A percentile compares a stretch with the other conserved stretches of the same genome.
phyloP scores from a whole-genome alignment of 37 sponge, comb jelly and placozoan genomes.

The Aplysina aerophoba region DNA sequence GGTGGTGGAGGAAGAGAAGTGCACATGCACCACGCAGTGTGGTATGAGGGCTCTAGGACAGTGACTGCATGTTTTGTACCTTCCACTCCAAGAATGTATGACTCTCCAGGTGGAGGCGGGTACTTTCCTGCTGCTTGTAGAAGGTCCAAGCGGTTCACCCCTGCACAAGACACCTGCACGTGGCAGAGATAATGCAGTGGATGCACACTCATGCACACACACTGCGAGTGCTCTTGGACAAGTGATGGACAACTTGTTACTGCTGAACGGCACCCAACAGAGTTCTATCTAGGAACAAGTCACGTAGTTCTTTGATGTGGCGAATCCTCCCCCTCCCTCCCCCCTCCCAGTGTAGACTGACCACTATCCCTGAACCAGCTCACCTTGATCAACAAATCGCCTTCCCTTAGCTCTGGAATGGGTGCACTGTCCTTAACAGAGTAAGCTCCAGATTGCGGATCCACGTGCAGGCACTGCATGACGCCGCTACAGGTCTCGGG shows the following conservation, averaged over 20 bases:
- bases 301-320: neutral
- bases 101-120: constrained; percentile 87
- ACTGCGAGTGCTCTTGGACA: neutral
- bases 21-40: too few relatives aligned
- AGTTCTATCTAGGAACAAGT: neutral
- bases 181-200: neutral
- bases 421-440: constrained; percentile 35
- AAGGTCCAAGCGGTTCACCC: constrained; percentile 87
- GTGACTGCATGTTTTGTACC: constrained; percentile 34
- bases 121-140: constrained; percentile 72
- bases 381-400: constrained; percentile 78
- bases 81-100: constrained; percentile 88
- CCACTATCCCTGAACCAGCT: too few relatives aligned
- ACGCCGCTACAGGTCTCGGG: too few relatives aligned
- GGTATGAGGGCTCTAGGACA: too few relatives aligned
- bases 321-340: too few relatives aligned
- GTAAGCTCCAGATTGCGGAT: neutral
- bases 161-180: constrained; percentile 72
- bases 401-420: constrained; percentile 47
- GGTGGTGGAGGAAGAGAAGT: too few relatives aligned
- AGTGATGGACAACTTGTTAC: too few relatives aligned
- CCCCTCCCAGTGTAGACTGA: too few relatives aligned
- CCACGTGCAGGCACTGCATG: too few relatives aligned
- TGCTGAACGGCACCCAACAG: too few relatives aligned
- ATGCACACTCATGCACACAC: neutral